Evolutionary conservation across 2,797 vertebrate species (phyloP).

Genomic region (Erpetoichthys calabaricus): DNA sequence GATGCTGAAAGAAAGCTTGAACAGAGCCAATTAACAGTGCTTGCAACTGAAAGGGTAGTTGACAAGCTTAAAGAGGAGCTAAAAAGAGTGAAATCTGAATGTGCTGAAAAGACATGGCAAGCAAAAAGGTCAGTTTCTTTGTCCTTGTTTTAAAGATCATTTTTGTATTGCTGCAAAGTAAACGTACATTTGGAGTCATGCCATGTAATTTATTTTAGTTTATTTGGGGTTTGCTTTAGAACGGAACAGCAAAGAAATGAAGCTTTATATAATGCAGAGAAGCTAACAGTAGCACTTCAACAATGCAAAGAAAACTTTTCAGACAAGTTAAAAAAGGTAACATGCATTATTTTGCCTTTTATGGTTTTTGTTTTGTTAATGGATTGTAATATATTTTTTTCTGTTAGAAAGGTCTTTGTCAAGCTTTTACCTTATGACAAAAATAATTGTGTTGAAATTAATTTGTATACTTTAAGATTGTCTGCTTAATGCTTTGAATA

Average conservation of each 20-base stretch:
- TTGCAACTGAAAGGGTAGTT: conserved; percentile 52
- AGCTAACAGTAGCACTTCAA: conserved; percentile 64
- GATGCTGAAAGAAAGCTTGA: conserved; percentile 58
- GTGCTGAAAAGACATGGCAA: conserved; percentile 46
- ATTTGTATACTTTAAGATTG: too few relatives aligned
- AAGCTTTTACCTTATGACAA: too few relatives aligned
- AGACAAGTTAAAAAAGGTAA: conserved; percentile 60
- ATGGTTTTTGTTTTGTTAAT: too few relatives aligned
- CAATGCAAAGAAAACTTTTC: conserved; percentile 61
- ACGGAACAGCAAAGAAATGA: conserved; percentile 77
- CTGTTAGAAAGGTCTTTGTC: too few relatives aligned
- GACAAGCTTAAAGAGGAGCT: conserved; percentile 52
- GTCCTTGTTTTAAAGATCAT: not conserved
- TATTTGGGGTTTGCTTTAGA: conserved; percentile 33
- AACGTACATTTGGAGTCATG: not conserved
- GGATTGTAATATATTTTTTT: too few relatives aligned
- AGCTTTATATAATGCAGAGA: conserved; percentile 64
- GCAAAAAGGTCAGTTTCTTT: conserved; percentile 53
- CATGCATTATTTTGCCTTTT: too few relatives aligned
- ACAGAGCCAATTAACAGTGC: conserved; percentile 48
- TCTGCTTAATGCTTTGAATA: too few relatives aligned
- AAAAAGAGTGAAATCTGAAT: conserved; percentile 51
- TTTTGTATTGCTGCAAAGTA: not conserved
- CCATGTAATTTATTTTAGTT: not conserved
- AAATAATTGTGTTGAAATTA: too few relatives aligned